Evolutionary conservation across 2,113 vertebrate species (phyloP), one percentile per base, ranked within the genome.

Genomic region (Hypanus sabinus): DNA sequence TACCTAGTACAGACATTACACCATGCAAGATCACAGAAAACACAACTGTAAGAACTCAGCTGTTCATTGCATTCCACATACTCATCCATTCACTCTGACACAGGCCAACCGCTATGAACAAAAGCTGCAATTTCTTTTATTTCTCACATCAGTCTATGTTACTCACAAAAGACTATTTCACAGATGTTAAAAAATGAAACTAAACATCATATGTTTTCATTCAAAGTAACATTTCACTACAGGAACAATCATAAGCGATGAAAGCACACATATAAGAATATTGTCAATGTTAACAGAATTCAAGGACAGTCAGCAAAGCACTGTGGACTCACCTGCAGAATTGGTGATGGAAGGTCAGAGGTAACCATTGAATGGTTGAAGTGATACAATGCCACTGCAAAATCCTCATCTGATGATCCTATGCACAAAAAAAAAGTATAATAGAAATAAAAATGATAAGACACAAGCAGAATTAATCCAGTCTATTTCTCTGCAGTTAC

Each of bases 311-410:
- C 57, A 88, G 55, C 65, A 36, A 71, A 46, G 36, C 65, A 55
- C 33, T 73, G 68, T 65, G 38, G 16, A 91, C 95, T 96, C 83
- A 99, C 99, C 97, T 99, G 98, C 95, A 99, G 96, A 30, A 97
- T 97, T 30, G 98, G 98, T 16, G 98, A 99, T 94, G 98, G 98
- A 90, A 99, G 98, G 94, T 99, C 99, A 20, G 99, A 99, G 11
- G 99, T 99, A 14, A 99, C 98, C 91, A 99, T 95, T 12, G 98
- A 99, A 95, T 99, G 99, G 96, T 99, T 99, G 95, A 99, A 99
- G 95, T 99, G 98, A 96, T 99, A 99, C 3, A 99, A 96, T 0
- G 98, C 99, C 93, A 98, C 97, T 88, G 98, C 97, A 95, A 99
- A 99, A 93, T 98, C 98, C 95, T 99, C 98, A 97, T 99, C 99